Conservation (phyloP, 2,888 invertebrate species). For the Listrodromus nycthemerus region DNA sequence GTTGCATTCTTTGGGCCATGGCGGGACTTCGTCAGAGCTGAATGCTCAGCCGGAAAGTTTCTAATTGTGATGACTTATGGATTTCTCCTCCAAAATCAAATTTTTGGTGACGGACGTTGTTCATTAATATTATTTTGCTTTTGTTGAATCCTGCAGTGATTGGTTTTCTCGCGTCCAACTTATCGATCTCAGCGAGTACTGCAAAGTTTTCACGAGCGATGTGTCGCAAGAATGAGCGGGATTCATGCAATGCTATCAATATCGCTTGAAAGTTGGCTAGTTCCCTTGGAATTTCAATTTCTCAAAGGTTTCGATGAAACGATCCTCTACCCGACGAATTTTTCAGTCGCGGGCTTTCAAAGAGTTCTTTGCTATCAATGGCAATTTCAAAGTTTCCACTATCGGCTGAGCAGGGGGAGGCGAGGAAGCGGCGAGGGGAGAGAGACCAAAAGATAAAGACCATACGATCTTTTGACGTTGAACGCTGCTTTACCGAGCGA, state of each 20-base stretch:
- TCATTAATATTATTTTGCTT: not conserved
- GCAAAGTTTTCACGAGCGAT: not conserved
- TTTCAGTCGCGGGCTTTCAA: constrained; percentile 48
- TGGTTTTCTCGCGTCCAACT: not conserved
- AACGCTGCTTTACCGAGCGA: constrained; percentile 27
- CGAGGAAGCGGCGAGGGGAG: constrained; percentile 4
- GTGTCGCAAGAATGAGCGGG: not conserved
- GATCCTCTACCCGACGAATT: constrained; percentile 45
- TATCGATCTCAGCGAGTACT: not conserved
- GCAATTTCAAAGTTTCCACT: constrained; percentile 63
- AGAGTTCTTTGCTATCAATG: constrained; percentile 53
- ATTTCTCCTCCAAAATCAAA: not conserved
- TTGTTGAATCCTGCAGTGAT: not conserved
- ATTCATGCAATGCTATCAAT: constrained; percentile 10
- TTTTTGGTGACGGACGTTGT: not conserved
- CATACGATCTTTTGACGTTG: constrained; percentile 52
- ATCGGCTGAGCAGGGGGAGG: constrained; percentile 22
- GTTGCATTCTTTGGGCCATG: too few relatives aligned
- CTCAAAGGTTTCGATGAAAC: constrained; percentile 20
- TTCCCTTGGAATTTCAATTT: constrained; percentile 9
- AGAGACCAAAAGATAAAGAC: constrained; percentile 15
- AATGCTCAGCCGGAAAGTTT: too few relatives aligned
- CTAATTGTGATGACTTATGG: too few relatives aligned
- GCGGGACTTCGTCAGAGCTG: too few relatives aligned
- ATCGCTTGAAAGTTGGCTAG: constrained; percentile 3